Percentiles rank a stretch among this genome's conserved stretches.
These are phyloP conservation scores for Trichonephila inaurata DNA, from an alignment of 1,140 invertebrate species.

Conservation along the genomic window DNA sequence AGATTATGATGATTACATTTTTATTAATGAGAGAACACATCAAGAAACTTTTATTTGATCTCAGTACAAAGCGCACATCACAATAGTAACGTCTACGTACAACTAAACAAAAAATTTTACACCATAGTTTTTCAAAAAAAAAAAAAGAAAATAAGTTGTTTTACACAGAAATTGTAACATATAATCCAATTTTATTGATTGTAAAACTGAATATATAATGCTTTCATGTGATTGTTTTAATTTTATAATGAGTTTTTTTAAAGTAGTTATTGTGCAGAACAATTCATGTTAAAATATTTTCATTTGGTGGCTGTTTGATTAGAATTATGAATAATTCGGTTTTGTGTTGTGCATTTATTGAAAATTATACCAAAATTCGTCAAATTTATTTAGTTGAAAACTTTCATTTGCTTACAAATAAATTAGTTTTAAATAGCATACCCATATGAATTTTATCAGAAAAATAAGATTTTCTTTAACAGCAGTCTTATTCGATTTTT, in stretches of 20 bases:
- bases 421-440: neutral
- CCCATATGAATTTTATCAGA: neutral
- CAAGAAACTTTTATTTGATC: conserved; percentile 68
- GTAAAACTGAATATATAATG: neutral
- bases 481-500: neutral
- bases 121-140: neutral
- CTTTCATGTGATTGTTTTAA: neutral
- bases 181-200: neutral
- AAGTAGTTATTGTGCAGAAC: neutral
- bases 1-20: conserved; percentile 7
- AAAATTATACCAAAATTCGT: neutral
- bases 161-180: neutral
- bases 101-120: neutral
- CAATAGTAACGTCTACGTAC: conserved; percentile 38
- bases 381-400: neutral
- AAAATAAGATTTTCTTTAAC: neutral
- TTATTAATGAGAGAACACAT: conserved; percentile 65
- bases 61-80: conserved; percentile 52
- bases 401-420: neutral
- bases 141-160: neutral
- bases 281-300: conserved; percentile 8
- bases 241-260: neutral
- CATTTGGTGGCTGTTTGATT: neutral
- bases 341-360: neutral
- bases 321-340: conserved; percentile 1